Percentiles rank a stretch among this genome's conserved stretches.
Conservation (phyloP, 2,797 vertebrate species). For the Leptatherina wallacei region DNA sequence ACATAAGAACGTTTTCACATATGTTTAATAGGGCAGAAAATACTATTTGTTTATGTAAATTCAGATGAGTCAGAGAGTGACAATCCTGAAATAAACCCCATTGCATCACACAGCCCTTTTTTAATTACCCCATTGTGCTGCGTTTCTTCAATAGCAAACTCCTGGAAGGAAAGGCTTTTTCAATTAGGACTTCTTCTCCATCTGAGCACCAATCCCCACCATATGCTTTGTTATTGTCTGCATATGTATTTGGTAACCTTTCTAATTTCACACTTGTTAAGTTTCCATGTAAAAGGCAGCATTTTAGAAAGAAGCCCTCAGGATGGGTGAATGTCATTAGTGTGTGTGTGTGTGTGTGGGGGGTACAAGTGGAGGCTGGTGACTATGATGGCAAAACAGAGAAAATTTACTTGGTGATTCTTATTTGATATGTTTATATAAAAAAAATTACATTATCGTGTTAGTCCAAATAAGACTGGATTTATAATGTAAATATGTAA, state of each 20-base stretch:
- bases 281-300: slow-evolving; percentile 81
- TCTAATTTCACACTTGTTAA: slow-evolving; percentile 88
- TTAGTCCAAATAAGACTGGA: too few species aligned
- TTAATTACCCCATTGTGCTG: slow-evolving; percentile 70
- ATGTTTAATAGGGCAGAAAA: slow-evolving; percentile 61
- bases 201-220: slow-evolving; percentile 56
- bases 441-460: too few species aligned
- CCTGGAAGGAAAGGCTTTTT: slow-evolving; percentile 76
- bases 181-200: slow-evolving; percentile 76
- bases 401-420: too few species aligned
- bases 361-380: too few species aligned
- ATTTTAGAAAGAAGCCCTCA: slow-evolving; percentile 77
- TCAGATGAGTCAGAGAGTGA: slow-evolving; percentile 58
- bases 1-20: slow-evolving; percentile 27
- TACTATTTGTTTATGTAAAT: slow-evolving; percentile 74
- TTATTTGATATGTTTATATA: too few species aligned
- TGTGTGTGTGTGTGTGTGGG: slow-evolving; percentile 18
- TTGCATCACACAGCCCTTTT: slow-evolving; percentile 48
- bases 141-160: slow-evolving; percentile 62
- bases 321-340: slow-evolving; percentile 76
- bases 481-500: too few species aligned
- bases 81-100: slow-evolving; percentile 62
- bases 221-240: slow-evolving; percentile 52
- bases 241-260: slow-evolving; percentile 77
- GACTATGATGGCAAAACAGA: too few species aligned